Evolutionary conservation across 2,113 vertebrate genomes (phyloP).

Genomic region (Sylvia atricapilla): DNA sequence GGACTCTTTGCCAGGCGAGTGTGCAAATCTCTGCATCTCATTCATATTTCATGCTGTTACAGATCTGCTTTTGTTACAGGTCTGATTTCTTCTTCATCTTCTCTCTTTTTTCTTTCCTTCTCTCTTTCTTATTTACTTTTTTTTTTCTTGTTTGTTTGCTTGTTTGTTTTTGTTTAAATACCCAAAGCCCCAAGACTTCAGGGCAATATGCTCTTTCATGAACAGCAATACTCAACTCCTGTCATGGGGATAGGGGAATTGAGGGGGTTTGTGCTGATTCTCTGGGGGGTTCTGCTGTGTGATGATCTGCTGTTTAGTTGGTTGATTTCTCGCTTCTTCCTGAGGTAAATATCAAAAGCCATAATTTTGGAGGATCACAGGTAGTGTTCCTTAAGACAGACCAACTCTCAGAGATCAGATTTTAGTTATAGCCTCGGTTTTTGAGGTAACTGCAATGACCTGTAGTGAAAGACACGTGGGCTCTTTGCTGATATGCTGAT

Average conservation of each 20-base stretch:
- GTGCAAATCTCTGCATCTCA: slow-evolving; percentile 39
- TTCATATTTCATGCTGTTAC: slow-evolving; percentile 15
- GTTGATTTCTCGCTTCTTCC: background rate
- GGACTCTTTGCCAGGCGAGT: background rate
- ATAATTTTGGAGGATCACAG: background rate
- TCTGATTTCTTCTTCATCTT: background rate
- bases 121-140: too few relatives aligned
- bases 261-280: background rate
- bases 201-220: background rate
- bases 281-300: background rate
- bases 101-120: background rate
- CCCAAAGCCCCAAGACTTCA: background rate
- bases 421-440: background rate
- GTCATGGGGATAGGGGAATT: background rate
- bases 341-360: background rate
- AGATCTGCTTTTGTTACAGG: slow-evolving; percentile 1
- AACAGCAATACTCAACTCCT: background rate
- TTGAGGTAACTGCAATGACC: background rate
- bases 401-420: background rate
- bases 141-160: too few relatives aligned
- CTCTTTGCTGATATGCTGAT: background rate
- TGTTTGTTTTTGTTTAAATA: background rate
- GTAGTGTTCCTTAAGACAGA: background rate
- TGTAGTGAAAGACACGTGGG: background rate
- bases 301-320: background rate